A percentile compares a stretch with the other conserved stretches of the same genome.
Conservation (phyloP, 2,113 vertebrate species). For the Fulmarus glacialis region DNA sequence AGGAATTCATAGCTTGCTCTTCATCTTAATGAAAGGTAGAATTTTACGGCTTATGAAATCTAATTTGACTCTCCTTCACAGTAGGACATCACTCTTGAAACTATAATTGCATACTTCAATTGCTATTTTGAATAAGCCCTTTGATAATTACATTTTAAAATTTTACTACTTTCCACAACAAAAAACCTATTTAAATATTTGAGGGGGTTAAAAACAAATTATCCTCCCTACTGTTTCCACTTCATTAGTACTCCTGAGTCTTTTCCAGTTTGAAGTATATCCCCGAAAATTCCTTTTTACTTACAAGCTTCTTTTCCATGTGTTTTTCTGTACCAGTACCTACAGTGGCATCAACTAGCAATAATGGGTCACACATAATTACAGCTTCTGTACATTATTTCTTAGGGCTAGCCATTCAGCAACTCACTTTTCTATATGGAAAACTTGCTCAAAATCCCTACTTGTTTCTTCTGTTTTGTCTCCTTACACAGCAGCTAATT, state of each 20-base stretch:
- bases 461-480: neutral
- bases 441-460: neutral
- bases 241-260: neutral
- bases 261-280: neutral
- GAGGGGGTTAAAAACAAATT: neutral
- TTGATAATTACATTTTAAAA: neutral
- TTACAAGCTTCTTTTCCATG: neutral
- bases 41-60: neutral
- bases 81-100: neutral
- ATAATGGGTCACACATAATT: neutral
- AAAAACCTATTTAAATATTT: neutral
- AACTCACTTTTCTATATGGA: neutral
- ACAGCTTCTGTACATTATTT: neutral
- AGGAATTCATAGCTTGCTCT: neutral
- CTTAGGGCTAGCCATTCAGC: neutral
- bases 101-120: neutral
- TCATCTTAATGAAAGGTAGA: neutral
- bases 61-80: neutral
- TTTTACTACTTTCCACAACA: neutral
- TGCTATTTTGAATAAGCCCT: neutral
- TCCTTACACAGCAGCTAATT: neutral
- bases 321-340: neutral
- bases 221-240: neutral
- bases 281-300: neutral
- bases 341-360: neutral